Conservation (phyloP, 2,113 vertebrate genomes). For the Cynopterus brachyotis region DNA sequence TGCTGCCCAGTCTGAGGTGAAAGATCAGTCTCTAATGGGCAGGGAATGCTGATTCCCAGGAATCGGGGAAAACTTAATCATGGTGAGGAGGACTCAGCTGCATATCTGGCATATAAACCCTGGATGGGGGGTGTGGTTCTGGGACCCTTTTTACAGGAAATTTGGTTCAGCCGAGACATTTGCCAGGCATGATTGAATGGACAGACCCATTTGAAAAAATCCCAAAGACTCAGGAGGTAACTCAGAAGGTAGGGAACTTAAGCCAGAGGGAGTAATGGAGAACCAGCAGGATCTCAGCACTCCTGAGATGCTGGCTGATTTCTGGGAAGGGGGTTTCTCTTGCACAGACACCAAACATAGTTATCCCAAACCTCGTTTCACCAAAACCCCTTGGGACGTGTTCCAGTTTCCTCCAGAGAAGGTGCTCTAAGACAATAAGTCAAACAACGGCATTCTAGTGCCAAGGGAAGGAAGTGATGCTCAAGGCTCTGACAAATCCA, state of each 20-base stretch:
- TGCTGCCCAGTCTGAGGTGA: not conserved
- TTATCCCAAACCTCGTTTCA: not conserved
- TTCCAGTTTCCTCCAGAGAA: not conserved
- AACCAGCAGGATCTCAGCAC: not conserved
- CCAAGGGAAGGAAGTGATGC: not conserved
- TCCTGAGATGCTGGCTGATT: not conserved
- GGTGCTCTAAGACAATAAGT: not conserved
- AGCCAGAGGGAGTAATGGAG: not conserved
- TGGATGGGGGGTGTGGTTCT: not conserved
- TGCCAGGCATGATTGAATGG: not conserved
- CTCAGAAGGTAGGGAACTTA: not conserved
- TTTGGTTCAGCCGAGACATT: not conserved
- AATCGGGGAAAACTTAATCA: not conserved
- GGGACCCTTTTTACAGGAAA: not conserved
- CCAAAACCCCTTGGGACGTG: not conserved
- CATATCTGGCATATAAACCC: not conserved
- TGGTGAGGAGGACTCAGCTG: not conserved
- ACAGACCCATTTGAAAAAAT: not conserved
- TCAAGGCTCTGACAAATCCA: not conserved
- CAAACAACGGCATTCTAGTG: not conserved
- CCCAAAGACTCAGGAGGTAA: not conserved
- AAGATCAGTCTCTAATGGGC: not conserved
- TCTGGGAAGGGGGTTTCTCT: not conserved
- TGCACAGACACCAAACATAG: not conserved
- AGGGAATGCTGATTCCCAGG: not conserved